A percentile compares a stretch with the other conserved stretches of the same genome.
Conservation (phyloP, 2,888 invertebrate genomes). For the Drosophila phalerata region DNA sequence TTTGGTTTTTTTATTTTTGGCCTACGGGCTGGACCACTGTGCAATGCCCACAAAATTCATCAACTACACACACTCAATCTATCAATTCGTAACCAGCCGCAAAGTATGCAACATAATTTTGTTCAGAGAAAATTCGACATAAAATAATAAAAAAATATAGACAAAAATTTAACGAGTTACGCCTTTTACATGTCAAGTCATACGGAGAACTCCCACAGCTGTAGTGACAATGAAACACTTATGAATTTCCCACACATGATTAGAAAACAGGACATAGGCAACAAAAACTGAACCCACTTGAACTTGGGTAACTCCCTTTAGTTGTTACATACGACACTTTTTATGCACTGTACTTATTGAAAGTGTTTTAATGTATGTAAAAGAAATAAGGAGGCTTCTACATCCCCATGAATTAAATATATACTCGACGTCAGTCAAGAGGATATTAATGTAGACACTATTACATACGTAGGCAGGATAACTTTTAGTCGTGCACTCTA, state of each 20-base stretch:
- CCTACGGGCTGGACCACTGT: too few relatives aligned
- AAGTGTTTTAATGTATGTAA: neutral
- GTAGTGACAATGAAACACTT: conserved; percentile 31
- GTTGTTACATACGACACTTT: neutral
- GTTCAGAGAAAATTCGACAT: neutral
- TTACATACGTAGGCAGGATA: neutral
- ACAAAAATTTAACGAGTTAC: conserved; percentile 32
- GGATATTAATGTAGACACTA: neutral
- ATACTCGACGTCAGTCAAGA: neutral
- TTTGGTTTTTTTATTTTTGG: too few relatives aligned
- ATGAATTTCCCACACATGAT: conserved; percentile 24
- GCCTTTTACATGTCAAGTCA: conserved; percentile 56
- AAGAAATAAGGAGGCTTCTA: neutral
- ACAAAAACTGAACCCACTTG: conserved; percentile 9
- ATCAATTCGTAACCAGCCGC: conserved; percentile 3
- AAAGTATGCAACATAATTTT: conserved; percentile 35
- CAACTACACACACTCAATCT: conserved; percentile 1
- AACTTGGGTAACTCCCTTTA: neutral
- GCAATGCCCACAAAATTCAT: conserved; percentile 13
- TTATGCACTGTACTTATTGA: neutral
- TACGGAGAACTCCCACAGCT: conserved; percentile 38
- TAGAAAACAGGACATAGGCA: conserved; percentile 13
- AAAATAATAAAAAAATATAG: neutral
- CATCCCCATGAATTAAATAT: neutral
- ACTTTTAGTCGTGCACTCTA: neutral